Conservation (phyloP, 2,888 invertebrate genomes). For the Heliconius erato region DNA sequence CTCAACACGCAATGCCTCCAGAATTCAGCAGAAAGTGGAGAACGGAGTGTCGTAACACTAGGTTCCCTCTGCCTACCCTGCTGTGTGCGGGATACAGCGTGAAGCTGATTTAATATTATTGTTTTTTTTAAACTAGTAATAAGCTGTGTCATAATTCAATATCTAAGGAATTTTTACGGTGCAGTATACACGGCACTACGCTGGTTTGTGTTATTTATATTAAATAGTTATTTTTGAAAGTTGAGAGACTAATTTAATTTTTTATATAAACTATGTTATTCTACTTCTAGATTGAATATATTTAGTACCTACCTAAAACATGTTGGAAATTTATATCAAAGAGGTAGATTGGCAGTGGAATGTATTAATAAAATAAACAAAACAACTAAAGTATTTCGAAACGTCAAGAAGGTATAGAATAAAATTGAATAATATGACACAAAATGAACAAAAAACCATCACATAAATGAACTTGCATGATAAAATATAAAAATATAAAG, state of each 20-base stretch:
- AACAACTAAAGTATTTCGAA: background rate
- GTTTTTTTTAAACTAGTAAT: too few relatives aligned
- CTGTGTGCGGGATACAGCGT: too few relatives aligned
- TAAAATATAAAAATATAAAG: slow-evolving; percentile 30
- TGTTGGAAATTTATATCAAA: background rate
- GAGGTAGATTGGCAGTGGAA: background rate
- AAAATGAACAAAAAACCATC: slow-evolving; percentile 45
- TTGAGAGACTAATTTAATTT: too few relatives aligned
- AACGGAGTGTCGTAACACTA: too few relatives aligned
- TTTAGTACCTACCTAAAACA: background rate
- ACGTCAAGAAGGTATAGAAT: background rate
- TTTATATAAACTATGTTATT: background rate
- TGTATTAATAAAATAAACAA: background rate
- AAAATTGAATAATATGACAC: slow-evolving; percentile 36
- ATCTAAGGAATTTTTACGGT: background rate
- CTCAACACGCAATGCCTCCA: too few relatives aligned
- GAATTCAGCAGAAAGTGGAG: too few relatives aligned
- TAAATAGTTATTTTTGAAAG: background rate
- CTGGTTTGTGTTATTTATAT: background rate
- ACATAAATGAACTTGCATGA: slow-evolving; percentile 49
- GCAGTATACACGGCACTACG: background rate
- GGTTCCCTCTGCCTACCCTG: too few relatives aligned
- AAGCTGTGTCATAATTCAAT: slow-evolving; percentile 38
- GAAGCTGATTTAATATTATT: too few relatives aligned
- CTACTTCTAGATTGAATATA: background rate